Conservation (phyloP, 2,113 vertebrate species). For the Cairina moschata region DNA sequence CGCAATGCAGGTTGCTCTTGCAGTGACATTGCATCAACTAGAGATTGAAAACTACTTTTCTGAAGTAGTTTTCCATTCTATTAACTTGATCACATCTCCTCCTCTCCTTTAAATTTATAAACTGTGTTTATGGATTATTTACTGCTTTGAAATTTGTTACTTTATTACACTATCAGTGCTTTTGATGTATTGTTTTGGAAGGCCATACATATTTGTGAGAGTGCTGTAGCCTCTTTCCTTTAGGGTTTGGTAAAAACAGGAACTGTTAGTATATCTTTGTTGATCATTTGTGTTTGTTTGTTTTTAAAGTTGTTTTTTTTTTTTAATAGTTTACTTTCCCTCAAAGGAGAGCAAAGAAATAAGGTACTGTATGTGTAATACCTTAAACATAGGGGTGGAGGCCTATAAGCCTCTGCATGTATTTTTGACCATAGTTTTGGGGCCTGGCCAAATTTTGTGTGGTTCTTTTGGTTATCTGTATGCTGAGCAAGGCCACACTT, state of each 20-base stretch:
- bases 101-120: background rate
- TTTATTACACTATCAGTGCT: background rate
- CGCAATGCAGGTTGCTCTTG: background rate
- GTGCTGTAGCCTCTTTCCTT: background rate
- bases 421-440: background rate
- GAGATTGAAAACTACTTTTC: background rate
- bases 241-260: background rate
- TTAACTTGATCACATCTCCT: background rate
- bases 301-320: background rate
- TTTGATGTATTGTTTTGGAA: background rate
- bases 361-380: background rate
- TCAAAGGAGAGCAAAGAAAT: background rate
- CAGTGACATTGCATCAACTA: background rate
- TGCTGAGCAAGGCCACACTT: background rate
- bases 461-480: background rate
- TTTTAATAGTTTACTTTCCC: background rate
- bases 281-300: too few species aligned
- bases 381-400: background rate
- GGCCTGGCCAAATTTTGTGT: background rate
- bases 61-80: background rate
- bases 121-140: background rate
- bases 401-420: fast-evolving
- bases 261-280: background rate
- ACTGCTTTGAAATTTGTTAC: background rate
- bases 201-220: background rate